Base-by-base conservation (phyloP, 1,140 invertebrate species). In the Hyles euphorbiae region DNA sequence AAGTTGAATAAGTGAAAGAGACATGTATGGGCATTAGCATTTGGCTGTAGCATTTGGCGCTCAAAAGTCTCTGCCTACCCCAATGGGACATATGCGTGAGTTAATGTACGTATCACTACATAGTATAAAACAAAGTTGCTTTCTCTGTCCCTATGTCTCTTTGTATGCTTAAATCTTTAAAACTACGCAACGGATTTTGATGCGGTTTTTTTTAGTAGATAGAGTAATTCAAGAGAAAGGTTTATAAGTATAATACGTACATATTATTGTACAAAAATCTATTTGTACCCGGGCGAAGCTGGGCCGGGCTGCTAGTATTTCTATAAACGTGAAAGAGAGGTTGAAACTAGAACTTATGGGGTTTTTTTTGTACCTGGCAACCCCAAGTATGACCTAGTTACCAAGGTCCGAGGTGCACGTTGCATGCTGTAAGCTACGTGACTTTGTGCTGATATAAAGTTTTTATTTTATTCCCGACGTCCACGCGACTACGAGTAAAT, bases 381-480 rank as follows among this genome's bases (percentile, higher is more conserved):
- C 8, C 47, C 47, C 22, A 48, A 22, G 47, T 44, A 55, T 60
- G 58, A 60, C 58, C 58, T 36, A 60, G 53, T 49, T 6, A 34
- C 12, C 36, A 36, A 44, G 34, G 51, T 53, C 40, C 34, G 51
- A 40, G 34, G 53, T 54, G 40, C n/a, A 10, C 40, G 11, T 44
- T 53, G 34, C 52, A 7, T 36, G n/a, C 12, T 36, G 53, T 22
- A 46, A 8, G 6, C 44, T 48, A 54, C 53, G 53, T 54, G 53
- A 54, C 53, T 22, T 11, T 5, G 5, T 22, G 40, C 12, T 54
- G 53, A 54, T 44, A 54, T 54, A 44, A 45, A 54, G 10, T 34
- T 54, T 44, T 54, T 43, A 9, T 43, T 54, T 54, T 54, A 54
- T 54, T 11, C 40, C 43, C 32, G 34, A 54, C 40, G 36, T 54